Evolutionary conservation across 2,113 vertebrate species (phyloP).

Genomic region (Gasterosteus nipponicus): DNA sequence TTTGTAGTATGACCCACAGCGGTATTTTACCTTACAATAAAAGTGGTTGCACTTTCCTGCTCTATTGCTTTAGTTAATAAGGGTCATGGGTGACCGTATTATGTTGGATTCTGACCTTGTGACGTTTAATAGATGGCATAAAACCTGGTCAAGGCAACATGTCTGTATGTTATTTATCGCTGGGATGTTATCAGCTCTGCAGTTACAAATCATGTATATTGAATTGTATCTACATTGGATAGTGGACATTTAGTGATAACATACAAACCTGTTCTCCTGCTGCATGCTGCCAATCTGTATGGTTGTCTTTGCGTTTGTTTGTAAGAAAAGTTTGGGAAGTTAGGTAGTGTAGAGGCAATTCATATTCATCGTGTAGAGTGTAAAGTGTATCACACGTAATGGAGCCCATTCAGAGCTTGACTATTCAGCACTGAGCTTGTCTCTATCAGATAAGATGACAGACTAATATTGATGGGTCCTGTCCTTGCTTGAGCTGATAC

Average conservation of each 20-base stretch:
- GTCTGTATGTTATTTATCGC: neutral
- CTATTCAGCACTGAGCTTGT: slow-evolving; percentile 71
- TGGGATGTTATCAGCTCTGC: neutral
- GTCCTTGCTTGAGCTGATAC: slow-evolving; percentile 72
- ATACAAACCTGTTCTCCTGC: neutral
- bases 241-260: too few species aligned
- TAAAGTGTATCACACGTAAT: slow-evolving; percentile 52
- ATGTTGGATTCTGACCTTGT: neutral
- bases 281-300: neutral
- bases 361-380: slow-evolving; percentile 52
- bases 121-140: neutral
- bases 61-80: slow-evolving; percentile 3
- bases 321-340: slow-evolving; percentile 39
- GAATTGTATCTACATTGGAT: neutral
- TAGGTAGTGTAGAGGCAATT: slow-evolving; percentile 24
- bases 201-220: neutral
- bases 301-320: slow-evolving; percentile 10
- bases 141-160: neutral
- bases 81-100: slow-evolving; percentile 4
- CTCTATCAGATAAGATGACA: slow-evolving; percentile 74
- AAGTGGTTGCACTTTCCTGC: neutral
- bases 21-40: slow-evolving; percentile 8
- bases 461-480: slow-evolving; percentile 73
- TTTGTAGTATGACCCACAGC: slow-evolving; percentile 9
- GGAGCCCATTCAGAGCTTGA: slow-evolving; percentile 34